Evolutionary conservation across 1,140 invertebrate species (phyloP).

Genomic region (Nasonia vitripennis): DNA sequence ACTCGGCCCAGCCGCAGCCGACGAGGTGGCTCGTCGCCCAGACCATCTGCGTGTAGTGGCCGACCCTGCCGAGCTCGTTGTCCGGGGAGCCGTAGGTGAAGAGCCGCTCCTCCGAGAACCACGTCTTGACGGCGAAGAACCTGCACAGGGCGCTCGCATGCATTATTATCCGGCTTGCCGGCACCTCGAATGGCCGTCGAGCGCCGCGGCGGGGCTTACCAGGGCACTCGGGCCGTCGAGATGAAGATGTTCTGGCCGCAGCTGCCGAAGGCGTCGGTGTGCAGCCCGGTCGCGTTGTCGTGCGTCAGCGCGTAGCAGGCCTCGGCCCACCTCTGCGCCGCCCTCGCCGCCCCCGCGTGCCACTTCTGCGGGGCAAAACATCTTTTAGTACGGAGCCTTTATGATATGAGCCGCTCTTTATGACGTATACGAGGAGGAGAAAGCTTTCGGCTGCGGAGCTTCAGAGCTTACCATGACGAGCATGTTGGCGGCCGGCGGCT

Average conservation of each 20-base stretch:
- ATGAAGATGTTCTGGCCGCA: conserved; percentile 92
- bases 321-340: conserved; percentile 85
- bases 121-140: conserved; percentile 87
- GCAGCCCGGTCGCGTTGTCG: conserved; percentile 81
- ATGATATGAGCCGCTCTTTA: too few relatives aligned
- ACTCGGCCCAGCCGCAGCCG: conserved; percentile 86
- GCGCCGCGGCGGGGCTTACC: conserved; percentile 75
- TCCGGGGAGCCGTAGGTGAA: conserved; percentile 82
- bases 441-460: conserved; percentile 53
- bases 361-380: conserved; percentile 78
- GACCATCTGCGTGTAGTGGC: conserved; percentile 90
- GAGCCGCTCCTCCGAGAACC: conserved; percentile 85
- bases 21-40: conserved; percentile 87
- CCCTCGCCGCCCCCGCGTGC: conserved; percentile 81
- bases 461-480: conserved; percentile 82
- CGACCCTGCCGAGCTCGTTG: conserved; percentile 79
- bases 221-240: conserved; percentile 85
- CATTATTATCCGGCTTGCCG: too few relatives aligned
- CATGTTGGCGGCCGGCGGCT: conserved; percentile 87
- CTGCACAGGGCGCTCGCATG: conserved; percentile 67
- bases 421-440: neutral
- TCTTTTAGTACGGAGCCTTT: too few relatives aligned
- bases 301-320: conserved; percentile 83
- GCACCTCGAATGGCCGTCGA: too few relatives aligned
- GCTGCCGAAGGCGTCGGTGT: conserved; percentile 80